Conservation (phyloP, 2,113 vertebrate genomes). For the Pituophis catenifer region DNA sequence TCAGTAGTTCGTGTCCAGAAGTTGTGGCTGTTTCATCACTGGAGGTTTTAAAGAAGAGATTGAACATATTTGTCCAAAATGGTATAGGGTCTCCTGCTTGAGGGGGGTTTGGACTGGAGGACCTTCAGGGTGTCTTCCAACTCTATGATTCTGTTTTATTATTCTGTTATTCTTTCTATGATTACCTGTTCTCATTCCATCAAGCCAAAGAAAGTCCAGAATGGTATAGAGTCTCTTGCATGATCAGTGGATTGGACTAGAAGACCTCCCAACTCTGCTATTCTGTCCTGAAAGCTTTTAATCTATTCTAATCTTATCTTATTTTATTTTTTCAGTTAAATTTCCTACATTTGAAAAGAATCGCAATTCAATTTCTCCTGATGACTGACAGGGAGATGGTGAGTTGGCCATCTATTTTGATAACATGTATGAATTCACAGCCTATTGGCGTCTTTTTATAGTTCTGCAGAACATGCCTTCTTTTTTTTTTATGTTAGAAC, state of each 20-base stretch:
- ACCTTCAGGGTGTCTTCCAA: too few relatives aligned
- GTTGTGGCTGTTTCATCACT: too few relatives aligned
- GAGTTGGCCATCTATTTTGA: not conserved
- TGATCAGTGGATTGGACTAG: not conserved
- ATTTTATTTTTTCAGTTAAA: not conserved
- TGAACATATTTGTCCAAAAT: too few relatives aligned
- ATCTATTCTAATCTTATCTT: not conserved
- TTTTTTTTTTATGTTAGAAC: not conserved
- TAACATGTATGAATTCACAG: not conserved
- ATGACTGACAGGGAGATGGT: not conserved
- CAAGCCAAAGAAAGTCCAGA: not conserved
- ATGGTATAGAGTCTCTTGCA: not conserved
- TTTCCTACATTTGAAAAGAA: not conserved
- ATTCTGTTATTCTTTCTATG: not conserved
- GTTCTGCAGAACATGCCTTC: not conserved
- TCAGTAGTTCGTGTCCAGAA: too few relatives aligned
- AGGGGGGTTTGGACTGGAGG: too few relatives aligned
- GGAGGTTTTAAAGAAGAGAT: too few relatives aligned
- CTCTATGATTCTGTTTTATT: too few relatives aligned
- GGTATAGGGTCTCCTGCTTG: too few relatives aligned
- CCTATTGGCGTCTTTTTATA: not conserved
- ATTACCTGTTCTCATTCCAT: not conserved
- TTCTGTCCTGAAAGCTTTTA: not conserved
- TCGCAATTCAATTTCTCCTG: not conserved
- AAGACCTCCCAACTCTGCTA: not conserved